These are phyloP conservation scores for Mareca penelope DNA, from an alignment of 2,797 vertebrate genomes.

Conservation along the genomic window DNA sequence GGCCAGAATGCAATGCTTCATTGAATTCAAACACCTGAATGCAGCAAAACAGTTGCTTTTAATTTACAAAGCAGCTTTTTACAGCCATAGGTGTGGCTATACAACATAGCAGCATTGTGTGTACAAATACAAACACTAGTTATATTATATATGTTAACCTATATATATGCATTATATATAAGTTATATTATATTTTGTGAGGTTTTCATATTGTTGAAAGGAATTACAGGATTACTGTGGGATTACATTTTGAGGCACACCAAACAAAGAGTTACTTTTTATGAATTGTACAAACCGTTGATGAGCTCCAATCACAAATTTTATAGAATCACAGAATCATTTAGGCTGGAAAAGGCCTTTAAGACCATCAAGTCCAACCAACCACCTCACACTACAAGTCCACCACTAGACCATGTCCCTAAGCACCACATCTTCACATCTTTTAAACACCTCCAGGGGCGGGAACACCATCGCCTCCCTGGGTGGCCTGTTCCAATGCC, in stretches of 20 bases:
- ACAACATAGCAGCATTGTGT: background rate
- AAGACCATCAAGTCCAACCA: no score
- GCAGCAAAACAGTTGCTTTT: background rate
- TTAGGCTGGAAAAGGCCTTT: no score
- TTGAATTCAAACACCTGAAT: background rate
- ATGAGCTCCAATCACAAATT: constrained; percentile 21
- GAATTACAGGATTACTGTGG: background rate
- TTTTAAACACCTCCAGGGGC: no score
- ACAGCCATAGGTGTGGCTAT: background rate
- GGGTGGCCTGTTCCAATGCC: no score
- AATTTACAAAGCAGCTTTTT: background rate
- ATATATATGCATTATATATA: no score
- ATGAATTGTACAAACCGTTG: constrained; percentile 59
- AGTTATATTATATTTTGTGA: background rate
- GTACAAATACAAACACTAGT: background rate
- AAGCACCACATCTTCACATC: no score
- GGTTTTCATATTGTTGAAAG: constrained; percentile 3
- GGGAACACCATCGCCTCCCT: no score
- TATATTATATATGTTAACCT: no score
- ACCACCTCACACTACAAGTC: no score
- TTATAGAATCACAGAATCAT: background rate
- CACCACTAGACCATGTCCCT: no score
- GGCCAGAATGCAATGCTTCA: background rate
- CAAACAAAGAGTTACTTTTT: constrained; percentile 25
- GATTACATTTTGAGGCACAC: background rate